Evolutionary conservation across 2,888 invertebrate genomes (phyloP).

Genomic region (Blera fallax): DNA sequence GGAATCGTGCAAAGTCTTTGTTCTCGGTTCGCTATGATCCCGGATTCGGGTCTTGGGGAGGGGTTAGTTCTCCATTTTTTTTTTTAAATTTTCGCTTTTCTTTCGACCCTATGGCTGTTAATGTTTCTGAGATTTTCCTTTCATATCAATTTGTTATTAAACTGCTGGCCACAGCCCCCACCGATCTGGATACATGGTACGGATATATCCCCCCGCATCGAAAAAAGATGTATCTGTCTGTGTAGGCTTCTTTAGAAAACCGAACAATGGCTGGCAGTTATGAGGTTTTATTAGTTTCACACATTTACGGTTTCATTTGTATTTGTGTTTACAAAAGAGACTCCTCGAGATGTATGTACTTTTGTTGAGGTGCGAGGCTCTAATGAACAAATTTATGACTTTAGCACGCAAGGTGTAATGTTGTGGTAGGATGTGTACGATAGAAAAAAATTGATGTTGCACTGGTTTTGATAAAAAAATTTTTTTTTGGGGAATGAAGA

Average conservation of each 20-base stretch:
- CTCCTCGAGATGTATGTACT: constrained; percentile 1
- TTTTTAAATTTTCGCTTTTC: neutral
- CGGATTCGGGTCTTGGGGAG: neutral
- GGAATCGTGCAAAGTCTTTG: constrained; percentile 46
- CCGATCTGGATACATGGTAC: neutral
- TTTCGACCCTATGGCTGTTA: neutral
- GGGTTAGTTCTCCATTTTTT: constrained; percentile 24
- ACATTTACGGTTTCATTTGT: constrained; percentile 28
- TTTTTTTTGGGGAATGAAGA: neutral
- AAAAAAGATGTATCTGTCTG: neutral
- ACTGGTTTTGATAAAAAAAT: constrained; percentile 6
- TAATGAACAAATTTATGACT: constrained; percentile 55
- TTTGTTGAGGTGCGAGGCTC: constrained; percentile 42
- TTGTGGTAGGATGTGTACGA: constrained; percentile 32
- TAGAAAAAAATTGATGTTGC: neutral
- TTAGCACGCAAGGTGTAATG: constrained; percentile 56
- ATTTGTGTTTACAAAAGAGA: constrained; percentile 32
- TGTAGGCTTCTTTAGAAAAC: neutral
- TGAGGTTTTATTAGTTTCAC: constrained; percentile 49
- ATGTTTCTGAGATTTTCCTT: neutral
- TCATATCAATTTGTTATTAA: constrained; percentile 36
- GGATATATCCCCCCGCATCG: neutral
- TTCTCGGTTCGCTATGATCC: constrained; percentile 13
- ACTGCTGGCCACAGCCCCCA: constrained; percentile 13
- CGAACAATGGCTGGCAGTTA: constrained; percentile 44